Conservation (phyloP, 2,797 vertebrate genomes). For the Forpus xanthops region DNA sequence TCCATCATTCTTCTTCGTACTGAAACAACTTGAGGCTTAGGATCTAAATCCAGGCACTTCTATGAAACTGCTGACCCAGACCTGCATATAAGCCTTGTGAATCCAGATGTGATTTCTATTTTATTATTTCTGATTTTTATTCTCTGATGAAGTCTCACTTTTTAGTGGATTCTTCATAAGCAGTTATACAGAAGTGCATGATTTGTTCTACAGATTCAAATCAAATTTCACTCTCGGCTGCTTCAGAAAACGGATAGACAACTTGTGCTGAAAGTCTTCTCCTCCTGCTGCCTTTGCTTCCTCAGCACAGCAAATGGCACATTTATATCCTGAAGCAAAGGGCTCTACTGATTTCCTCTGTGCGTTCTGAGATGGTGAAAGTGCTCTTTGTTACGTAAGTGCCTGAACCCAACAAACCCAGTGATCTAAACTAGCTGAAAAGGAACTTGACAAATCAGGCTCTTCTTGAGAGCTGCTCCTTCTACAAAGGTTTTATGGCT, state of each 20-base stretch:
- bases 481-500: neutral
- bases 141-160: neutral
- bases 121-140: neutral
- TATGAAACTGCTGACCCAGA: neutral
- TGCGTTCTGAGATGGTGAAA: neutral
- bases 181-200: neutral
- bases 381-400: neutral
- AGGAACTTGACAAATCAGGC: neutral
- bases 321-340: neutral
- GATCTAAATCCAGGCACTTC: neutral
- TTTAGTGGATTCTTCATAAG: neutral
- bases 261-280: neutral
- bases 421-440: neutral
- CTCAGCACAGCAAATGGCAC: fast-evolving
- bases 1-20: neutral
- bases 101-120: neutral
- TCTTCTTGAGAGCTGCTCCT: neutral
- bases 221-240: neutral
- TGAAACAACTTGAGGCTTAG: neutral
- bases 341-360: neutral
- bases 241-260: neutral
- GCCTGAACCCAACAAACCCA: neutral
- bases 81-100: neutral
- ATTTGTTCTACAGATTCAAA: neutral
- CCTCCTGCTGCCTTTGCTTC: neutral